phyloP scores from a whole-genome alignment of 1,140 invertebrate genomes.

The Mercenaria mercenaria region DNA sequence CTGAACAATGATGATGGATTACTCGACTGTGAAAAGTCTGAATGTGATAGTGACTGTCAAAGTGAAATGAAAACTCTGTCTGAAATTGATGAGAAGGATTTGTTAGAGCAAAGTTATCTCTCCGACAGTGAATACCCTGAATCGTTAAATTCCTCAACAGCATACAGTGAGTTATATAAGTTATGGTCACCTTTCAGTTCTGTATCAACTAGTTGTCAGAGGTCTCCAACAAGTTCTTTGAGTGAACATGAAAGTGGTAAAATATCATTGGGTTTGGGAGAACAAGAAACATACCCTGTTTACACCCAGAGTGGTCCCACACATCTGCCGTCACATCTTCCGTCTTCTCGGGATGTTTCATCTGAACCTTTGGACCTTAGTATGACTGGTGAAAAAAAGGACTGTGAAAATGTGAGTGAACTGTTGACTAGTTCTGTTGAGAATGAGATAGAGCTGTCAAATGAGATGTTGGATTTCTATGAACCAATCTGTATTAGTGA shows the following conservation, averaged over 20 bases:
- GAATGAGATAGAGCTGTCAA: no score
- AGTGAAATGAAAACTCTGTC: neutral
- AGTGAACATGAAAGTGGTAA: neutral
- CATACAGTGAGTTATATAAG: neutral
- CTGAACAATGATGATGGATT: neutral
- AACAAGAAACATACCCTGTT: slow-evolving; percentile 13
- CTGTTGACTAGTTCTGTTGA: neutral
- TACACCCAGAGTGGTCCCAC: slow-evolving; percentile 2
- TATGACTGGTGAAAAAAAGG: neutral
- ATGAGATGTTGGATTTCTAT: neutral
- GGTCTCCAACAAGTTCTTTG: neutral
- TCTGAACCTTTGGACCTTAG: neutral
- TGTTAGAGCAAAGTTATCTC: neutral
- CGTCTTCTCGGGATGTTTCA: neutral
- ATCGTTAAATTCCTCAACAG: slow-evolving; percentile 7
- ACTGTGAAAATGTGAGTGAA: neutral
- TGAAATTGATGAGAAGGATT: neutral
- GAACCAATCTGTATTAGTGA: slow-evolving; percentile 10
- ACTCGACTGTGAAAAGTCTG: neutral
- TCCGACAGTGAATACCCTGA: neutral
- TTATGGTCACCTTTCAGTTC: neutral
- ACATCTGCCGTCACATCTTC: neutral
- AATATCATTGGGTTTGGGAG: neutral
- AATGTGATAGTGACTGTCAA: neutral
- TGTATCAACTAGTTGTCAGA: neutral